Percentiles rank a stretch among this genome's conserved stretches.
Conservation (phyloP, 2,113 vertebrate species). For the Oncorhynchus mykiss region DNA sequence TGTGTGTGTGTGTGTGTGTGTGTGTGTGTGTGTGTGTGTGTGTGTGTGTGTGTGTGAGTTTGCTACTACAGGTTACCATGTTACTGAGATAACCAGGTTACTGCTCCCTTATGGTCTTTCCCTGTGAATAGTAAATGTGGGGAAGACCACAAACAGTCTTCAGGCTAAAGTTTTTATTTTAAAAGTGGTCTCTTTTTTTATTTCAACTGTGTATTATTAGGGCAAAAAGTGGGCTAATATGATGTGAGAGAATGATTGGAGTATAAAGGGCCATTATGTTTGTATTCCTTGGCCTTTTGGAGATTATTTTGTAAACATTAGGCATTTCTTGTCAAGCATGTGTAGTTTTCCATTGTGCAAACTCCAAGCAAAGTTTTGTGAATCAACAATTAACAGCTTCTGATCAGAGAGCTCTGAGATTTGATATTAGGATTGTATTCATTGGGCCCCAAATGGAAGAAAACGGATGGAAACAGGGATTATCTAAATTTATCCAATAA, state of each 20-base stretch:
- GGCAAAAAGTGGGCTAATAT: too few relatives aligned
- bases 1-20: background rate
- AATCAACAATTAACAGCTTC: slow-evolving; percentile 12
- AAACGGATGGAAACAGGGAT: too few relatives aligned
- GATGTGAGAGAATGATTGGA: too few relatives aligned
- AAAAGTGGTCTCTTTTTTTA: background rate
- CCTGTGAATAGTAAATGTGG: background rate
- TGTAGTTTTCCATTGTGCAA: background rate
- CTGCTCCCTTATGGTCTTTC: slow-evolving; percentile 13
- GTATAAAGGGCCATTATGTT: too few relatives aligned
- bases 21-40: background rate
- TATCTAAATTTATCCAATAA: too few relatives aligned
- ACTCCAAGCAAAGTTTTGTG: background rate
- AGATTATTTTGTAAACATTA: too few relatives aligned
- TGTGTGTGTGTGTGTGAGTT: background rate
- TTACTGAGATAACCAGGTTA: slow-evolving; percentile 45
- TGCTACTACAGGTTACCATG: background rate
- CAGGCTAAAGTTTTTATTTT: too few relatives aligned
- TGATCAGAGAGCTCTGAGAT: slow-evolving; percentile 24
- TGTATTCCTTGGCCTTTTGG: too few relatives aligned
- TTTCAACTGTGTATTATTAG: too few relatives aligned
- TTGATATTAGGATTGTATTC: slow-evolving; percentile 14
- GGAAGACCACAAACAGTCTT: too few relatives aligned
- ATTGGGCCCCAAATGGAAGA: too few relatives aligned
- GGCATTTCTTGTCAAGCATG: too few relatives aligned